Evolutionary conservation across 2,797 vertebrate species (phyloP), one percentile per base, ranked within the genome.

Genomic region (Emydoidea blandingii): DNA sequence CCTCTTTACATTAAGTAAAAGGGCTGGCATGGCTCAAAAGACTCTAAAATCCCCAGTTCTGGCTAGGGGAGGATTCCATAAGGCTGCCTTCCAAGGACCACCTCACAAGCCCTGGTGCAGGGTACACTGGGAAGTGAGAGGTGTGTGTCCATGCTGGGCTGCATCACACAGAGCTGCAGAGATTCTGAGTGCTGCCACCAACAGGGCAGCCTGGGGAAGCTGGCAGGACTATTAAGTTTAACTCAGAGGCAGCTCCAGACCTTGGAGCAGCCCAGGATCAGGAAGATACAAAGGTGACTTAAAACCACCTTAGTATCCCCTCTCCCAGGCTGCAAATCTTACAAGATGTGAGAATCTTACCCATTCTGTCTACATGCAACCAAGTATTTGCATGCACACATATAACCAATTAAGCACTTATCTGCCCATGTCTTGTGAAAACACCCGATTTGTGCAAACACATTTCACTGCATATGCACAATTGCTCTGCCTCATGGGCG

Each of bases 351-450:
- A 87, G 57, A 81, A 81, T 9, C 31, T 81, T 79, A 76, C 6
- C 53, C 65, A 25, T 86, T 47, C 37, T 14, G 4, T 81, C 83
- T 91, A 54, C 49, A 87, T 37, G 54, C 18, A 56, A 88, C 50
- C 54, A 85, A 79, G 10, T 47, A 87, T 85, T 62, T 84, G 72
- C 49, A 88, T 82, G 41, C 18, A 27, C 56, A 72, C 79, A 91
- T 79, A 90, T 41, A 14, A 82, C 53, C 37, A 88, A 21, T 85
- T 92, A 87, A 54, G 83, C 62, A 87, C 47, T 85, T 91, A 83
- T 72, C 52, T 79, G 59, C 82, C 90, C 85, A 88, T 29, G 81
- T 82, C 68, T 85, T 87, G n/a, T 34, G 93, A 90, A 92, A 95
- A 85, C 47, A 86, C 12, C 14, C 49, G 57, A 74, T 94, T 85